Conservation (phyloP, 2,888 invertebrate species). For the Itoplectis maculator region DNA sequence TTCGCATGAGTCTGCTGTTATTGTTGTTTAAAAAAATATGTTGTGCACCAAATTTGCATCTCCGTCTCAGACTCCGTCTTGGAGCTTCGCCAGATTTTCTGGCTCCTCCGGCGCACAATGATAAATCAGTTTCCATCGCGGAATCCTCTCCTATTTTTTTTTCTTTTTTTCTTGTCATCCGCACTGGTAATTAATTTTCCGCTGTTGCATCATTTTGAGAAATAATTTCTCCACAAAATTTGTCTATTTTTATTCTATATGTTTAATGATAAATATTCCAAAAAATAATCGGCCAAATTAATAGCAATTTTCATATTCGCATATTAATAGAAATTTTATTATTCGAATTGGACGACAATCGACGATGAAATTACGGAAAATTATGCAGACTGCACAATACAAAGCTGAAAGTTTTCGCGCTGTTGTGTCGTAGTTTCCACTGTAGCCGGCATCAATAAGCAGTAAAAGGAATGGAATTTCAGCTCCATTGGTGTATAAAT, state of each 20-base stretch:
- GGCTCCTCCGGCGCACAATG: constrained; percentile 36
- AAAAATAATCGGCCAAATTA: no score
- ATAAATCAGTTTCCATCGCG: constrained; percentile 46
- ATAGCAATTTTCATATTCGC: no score
- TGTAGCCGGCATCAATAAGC: constrained; percentile 60
- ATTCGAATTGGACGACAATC: background rate
- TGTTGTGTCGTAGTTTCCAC: constrained; percentile 39
- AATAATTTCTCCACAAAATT: background rate
- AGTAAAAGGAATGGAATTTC: constrained; percentile 66
- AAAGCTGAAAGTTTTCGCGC: constrained; percentile 18
- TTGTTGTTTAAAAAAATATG: background rate
- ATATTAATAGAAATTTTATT: background rate
- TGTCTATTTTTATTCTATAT: no score
- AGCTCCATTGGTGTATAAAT: constrained; percentile 50
- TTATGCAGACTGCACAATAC: background rate
- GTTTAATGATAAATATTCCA: no score
- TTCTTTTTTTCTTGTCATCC: constrained; percentile 24
- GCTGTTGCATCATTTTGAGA: constrained; percentile 21
- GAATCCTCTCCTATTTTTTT: background rate
- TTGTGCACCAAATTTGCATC: constrained; percentile 5
- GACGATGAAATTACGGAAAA: background rate
- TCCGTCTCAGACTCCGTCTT: constrained; percentile 39
- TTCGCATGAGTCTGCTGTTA: constrained; percentile 3
- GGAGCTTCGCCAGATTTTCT: constrained; percentile 38
- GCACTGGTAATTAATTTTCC: constrained; percentile 39